These are phyloP conservation scores for Columba janthina DNA, from an alignment of 2,113 vertebrate species.

Conservation along the genomic window DNA sequence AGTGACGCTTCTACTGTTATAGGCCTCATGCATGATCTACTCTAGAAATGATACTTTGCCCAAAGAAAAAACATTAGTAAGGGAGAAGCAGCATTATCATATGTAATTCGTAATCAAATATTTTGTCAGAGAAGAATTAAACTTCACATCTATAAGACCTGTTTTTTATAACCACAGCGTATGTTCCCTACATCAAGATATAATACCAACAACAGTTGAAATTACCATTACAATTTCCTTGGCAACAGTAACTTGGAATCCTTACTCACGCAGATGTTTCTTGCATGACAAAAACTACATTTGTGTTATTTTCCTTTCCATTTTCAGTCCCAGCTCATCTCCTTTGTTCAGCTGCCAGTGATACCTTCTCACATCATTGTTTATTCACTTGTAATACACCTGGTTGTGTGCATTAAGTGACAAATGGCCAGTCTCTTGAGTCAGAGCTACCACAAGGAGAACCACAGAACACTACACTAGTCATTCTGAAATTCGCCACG, in stretches of 20 bases:
- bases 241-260: not conserved
- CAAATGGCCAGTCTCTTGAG: not conserved
- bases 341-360: not conserved
- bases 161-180: accelerated
- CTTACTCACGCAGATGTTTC: slow-evolving; percentile 20
- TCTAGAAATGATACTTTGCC: not conserved
- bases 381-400: not conserved
- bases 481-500: not conserved
- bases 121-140: not conserved
- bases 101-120: not conserved
- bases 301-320: not conserved
- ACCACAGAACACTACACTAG: not conserved
- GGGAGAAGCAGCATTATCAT: not conserved
- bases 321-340: slow-evolving; percentile 31
- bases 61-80: not conserved
- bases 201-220: slow-evolving; percentile 1
- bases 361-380: not conserved
- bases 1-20: not conserved
- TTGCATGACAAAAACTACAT: not conserved
- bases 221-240: slow-evolving; percentile 22
- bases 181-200: not conserved
- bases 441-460: not conserved
- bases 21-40: not conserved
- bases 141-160: not conserved
- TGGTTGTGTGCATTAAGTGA: not conserved